Conservation (phyloP, 2,113 vertebrate genomes). For the Actenoides hombroni region DNA sequence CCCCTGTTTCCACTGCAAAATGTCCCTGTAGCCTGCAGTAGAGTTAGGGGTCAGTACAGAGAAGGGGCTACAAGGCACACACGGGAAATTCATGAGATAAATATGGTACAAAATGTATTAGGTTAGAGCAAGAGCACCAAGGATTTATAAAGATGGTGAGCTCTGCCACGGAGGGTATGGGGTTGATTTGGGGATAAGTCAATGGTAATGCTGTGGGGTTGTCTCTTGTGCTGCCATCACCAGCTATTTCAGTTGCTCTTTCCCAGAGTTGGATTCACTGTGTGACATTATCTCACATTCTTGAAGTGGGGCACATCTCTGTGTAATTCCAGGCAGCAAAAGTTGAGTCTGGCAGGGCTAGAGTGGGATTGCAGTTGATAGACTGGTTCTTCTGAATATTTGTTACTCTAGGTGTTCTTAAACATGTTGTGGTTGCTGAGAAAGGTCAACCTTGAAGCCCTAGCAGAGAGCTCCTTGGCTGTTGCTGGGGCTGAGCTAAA, state of each 20-base stretch:
- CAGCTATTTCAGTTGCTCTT: background rate
- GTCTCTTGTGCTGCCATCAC: background rate
- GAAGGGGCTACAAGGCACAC: background rate
- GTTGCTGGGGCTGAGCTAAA: background rate
- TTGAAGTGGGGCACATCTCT: background rate
- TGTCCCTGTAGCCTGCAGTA: background rate
- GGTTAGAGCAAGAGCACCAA: background rate
- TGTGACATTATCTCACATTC: background rate
- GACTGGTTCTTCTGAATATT: background rate
- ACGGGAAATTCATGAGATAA: background rate
- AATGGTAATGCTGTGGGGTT: background rate
- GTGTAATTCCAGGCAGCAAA: background rate
- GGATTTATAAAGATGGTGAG: background rate
- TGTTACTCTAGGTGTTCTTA: background rate
- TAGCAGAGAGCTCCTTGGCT: background rate
- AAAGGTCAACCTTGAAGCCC: background rate
- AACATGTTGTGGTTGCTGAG: background rate
- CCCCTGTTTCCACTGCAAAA: fast-evolving
- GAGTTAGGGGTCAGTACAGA: background rate
- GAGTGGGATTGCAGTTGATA: background rate
- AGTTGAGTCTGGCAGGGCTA: background rate
- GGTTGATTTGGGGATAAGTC: background rate
- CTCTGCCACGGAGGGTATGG: background rate
- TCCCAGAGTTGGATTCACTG: background rate
- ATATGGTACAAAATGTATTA: background rate